Percentiles rank a stretch among this genome's conserved stretches.
These are phyloP conservation scores for Drosophila bipectinata DNA, from an alignment of 1,140 invertebrate genomes.

Conservation along the genomic window DNA sequence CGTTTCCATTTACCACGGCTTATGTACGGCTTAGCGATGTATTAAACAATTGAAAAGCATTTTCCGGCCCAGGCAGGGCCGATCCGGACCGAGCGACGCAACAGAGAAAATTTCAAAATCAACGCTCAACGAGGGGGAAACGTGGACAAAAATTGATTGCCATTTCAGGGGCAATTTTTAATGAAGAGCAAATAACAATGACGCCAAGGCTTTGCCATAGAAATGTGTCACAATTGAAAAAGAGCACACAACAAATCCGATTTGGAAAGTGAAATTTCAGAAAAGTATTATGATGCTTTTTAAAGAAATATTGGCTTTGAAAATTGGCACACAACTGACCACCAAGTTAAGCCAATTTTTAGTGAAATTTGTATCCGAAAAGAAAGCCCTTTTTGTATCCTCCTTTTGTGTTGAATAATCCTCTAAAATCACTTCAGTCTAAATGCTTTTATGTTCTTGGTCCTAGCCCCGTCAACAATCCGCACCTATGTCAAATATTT, in stretches of 20 bases:
- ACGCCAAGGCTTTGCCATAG: conserved; percentile 39
- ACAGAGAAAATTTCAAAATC: conserved; percentile 19
- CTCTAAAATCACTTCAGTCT: conserved; percentile 1
- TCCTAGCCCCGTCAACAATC: conserved; percentile 36
- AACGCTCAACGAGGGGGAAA: conserved; percentile 5
- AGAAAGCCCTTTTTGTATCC: not conserved
- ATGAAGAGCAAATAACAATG: conserved; percentile 72
- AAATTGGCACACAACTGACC: not conserved
- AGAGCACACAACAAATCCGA: conserved; percentile 22
- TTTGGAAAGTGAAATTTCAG: conserved; percentile 25
- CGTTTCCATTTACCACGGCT: conserved; percentile 62
- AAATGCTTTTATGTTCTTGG: conserved; percentile 23
- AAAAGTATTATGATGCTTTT: conserved; percentile 39
- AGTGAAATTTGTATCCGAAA: not conserved
- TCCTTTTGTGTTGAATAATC: not conserved
- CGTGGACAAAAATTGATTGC: conserved; percentile 62
- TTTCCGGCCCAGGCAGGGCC: conserved; percentile 34
- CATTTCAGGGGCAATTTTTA: conserved; percentile 77
- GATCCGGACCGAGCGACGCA: conserved; percentile 4
- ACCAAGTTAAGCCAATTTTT: too few species aligned
- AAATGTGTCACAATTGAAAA: conserved; percentile 34
- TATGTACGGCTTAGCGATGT: conserved; percentile 72
- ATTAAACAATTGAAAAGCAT: conserved; percentile 81
- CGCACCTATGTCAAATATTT: conserved; percentile 51
- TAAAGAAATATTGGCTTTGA: conserved; percentile 7